Evolutionary conservation across 2,888 invertebrate genomes (phyloP), one percentile per base, ranked within the genome.

Genomic region (Trichacis sp.): DNA sequence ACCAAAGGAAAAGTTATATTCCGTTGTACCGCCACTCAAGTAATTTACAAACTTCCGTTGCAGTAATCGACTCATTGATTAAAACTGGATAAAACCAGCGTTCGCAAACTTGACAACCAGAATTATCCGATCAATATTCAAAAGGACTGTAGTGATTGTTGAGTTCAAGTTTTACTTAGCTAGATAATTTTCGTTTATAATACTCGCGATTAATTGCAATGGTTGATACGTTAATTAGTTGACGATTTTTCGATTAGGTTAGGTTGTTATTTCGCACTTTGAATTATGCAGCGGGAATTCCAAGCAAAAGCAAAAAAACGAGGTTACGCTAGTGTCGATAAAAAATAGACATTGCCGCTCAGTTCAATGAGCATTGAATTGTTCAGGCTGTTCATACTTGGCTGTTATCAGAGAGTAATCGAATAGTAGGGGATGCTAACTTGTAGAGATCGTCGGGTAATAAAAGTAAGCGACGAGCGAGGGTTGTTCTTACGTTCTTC

Each of bases 361-460:
- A 40, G 47, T 36, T 42, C 53, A 24, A 40, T 42, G 33, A 38
- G 17, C 42, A 43, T 48, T 33, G 29, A 49, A 49, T 36, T 12
- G 19, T 46, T 46, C 46, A 49, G 62, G 68, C 71, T 77, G 77
- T 78, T 76, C 71, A 71, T 78, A 75, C 72, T 79, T 74, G 71
- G 61, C 77, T 75, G 75, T 78, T 78, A 77, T 74, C 78, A 78
- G 76, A 78, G 78, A 77, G 77, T 77, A 68, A 69, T 71, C 65
- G 73, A 69, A 76, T 72, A 71, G 64, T 73, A 73, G 64, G 57
- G 60, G 53, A 46, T 24, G 46, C 46, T 19, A 45, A 18, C 45
- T 45, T 29, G 36, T 19, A 49, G 30, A 30, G 29, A 30, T 48
- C 24, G 47, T 29, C 47, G 30, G 15, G 14, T 8, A 42, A 59